Percentiles rank a stretch among this genome's conserved stretches.
Evolutionary conservation across 2,113 vertebrate species (phyloP).

Genomic region (Prinia subflava): DNA sequence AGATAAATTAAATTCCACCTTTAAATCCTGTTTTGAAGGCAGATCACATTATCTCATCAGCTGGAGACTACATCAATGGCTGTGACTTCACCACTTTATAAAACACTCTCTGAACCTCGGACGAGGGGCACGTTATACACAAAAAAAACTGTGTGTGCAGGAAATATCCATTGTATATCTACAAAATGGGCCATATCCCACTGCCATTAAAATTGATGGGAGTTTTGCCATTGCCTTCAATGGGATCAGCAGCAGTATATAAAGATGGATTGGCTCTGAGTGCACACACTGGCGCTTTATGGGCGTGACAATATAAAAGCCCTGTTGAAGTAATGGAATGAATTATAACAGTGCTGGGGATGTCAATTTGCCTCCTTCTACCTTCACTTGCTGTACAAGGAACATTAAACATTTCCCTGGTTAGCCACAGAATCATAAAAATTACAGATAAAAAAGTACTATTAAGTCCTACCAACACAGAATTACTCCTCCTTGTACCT

Average conservation of each 20-base stretch:
- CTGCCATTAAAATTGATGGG: constrained; percentile 44
- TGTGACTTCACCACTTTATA: not conserved
- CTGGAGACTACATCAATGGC: not conserved
- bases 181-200: constrained; percentile 54
- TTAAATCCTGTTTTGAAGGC: not conserved
- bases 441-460: constrained; percentile 39
- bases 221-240: constrained; percentile 43
- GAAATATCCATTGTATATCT: constrained; percentile 45
- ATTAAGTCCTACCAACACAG: constrained; percentile 25
- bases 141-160: not conserved
- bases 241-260: constrained; percentile 47
- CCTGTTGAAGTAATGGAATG: constrained; percentile 46
- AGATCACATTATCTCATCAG: not conserved
- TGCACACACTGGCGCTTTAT: constrained; percentile 18
- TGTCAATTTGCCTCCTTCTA: constrained; percentile 41
- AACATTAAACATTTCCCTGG: constrained; percentile 53
- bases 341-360: constrained; percentile 34
- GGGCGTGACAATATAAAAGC: constrained; percentile 55
- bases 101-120: not conserved
- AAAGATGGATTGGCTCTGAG: constrained; percentile 56
- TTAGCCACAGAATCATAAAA: constrained; percentile 45
- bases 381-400: constrained; percentile 21
- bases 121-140: not conserved
- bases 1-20: not conserved
- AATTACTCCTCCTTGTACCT: constrained; percentile 16